Evolutionary conservation across 1,140 invertebrate species (phyloP).

Genomic region (Cherax destructor): DNA sequence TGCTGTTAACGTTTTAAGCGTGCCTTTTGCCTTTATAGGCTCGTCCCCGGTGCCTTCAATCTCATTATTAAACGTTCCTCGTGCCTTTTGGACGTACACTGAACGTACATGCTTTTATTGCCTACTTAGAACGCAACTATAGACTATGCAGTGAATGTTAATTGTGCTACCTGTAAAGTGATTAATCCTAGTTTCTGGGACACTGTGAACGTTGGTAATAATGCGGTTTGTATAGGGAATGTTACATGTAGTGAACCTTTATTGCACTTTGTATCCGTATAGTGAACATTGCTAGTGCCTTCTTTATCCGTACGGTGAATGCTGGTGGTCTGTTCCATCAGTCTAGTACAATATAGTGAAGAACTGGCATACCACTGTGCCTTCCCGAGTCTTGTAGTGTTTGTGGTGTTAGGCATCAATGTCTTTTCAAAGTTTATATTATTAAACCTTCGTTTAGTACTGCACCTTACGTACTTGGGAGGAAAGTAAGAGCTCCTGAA

Average conservation of each 20-base stretch:
- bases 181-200: too few species aligned
- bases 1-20: too few species aligned
- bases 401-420: not conserved
- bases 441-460: too few species aligned
- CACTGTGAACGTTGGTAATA: too few species aligned
- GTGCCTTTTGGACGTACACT: not conserved
- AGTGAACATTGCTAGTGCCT: not conserved
- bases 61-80: not conserved
- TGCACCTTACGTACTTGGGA: not conserved
- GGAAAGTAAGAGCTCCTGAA: not conserved
- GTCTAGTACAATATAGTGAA: not conserved
- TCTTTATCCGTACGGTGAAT: not conserved
- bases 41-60: not conserved
- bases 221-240: too few species aligned
- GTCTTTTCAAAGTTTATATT: not conserved
- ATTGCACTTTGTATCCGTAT: not conserved
- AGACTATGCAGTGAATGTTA: too few species aligned
- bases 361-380: constrained; percentile 18
- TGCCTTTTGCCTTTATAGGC: not conserved
- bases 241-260: not conserved
- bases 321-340: not conserved
- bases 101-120: too few species aligned
- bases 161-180: too few species aligned
- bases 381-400: constrained; percentile 2
- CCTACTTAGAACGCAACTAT: not conserved